Evolutionary conservation across 2,888 invertebrate species (phyloP), one percentile per base, ranked within the genome.

Genomic region (Myopa testacea): DNA sequence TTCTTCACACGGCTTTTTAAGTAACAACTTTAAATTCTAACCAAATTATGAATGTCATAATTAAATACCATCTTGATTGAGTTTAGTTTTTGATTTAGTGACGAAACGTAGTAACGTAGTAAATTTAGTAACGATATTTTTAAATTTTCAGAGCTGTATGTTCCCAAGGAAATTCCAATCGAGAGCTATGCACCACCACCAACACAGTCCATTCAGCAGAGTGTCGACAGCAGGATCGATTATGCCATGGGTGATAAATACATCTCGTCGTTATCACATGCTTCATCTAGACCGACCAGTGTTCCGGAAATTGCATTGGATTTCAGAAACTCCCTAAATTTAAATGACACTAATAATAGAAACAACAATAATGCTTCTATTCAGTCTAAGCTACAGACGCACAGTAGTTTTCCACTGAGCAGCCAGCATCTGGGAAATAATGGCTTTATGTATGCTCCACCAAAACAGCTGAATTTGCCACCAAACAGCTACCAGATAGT

Each of bases 121-220:
- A 1, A 26, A 26, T 26, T 37, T 40, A n/a, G 10, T 52, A 40
- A 68, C n/a, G 67, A 16, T 4, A 40, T 4, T 71, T 63, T 19
- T 70, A 71, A 77, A 6, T 69, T 34, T 74, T 55, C 80, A 89
- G 89, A 87, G 16, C 81, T 89, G n/a, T 89, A 87, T 82, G 84
- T 87, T 72, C 89, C 89, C 5, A 87, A 88, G 72, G 89, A 89
- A 79, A 89, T 89, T 52, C 88, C 88, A 4, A 78, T 89, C 78
- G 84, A 87, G 60, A 87, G 89, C 52, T 89, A 89, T 81, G 86
- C 85, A 12, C 88, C 89, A 73, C 89, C 89, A 55, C 84, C 87
- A 72, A 79, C 78, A 7, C 79, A 50, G 34, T 10, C 26, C 10
- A 68, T 70, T 16, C 58, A 58, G 12, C 58, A 58, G 26, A 65